Evolutionary conservation across 2,888 invertebrate genomes (phyloP), one percentile per base, ranked within the genome.

Genomic region (Dasysyrphus albostriatus): DNA sequence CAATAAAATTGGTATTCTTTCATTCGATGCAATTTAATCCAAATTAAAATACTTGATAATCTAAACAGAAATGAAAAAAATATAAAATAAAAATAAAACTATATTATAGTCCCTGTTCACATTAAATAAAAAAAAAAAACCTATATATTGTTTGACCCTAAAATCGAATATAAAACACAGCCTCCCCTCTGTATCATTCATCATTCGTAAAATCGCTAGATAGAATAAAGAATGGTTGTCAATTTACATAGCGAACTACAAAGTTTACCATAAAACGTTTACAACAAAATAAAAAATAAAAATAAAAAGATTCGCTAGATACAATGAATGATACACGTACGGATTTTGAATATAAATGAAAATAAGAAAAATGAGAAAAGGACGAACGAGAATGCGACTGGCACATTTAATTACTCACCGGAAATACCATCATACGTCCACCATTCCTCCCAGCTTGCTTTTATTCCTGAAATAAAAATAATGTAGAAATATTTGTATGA

Each of bases 371-470:
- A 16, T 47, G 12, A 12, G 32, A 10, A 56, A 47, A 51, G 54
- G 63, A 42, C 8, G 16, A 65, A 54, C 14, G 54, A 47, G 49
- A 67, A 47, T 67, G 67, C 65, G 59, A 10, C 74, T 82, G 83
- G 74, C 75, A 79, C 65, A 87, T 87, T 83, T 87, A 87, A 83
- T 76, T 79, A 91, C 95, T 96, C 94, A 97, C 98, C 98, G 94
- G 98, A 98, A 93, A 98, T 98, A 89, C 98, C 98, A 93, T 98
- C 98, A 94, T 98, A 98, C 90, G 97, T 98, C 98, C 98, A 98
- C 98, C 98, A 98, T 94, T 97, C 97, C 93, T 98, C 98, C 98
- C 98, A 98, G 93, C 97, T 97, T 85, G 92, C 92, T 89, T 91
- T 90, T 87, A 92, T 91, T 89, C 91, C 92, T 92, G 91, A 39